Percentiles rank a stretch among this genome's conserved stretches.
Conservation (phyloP, 1,140 invertebrate genomes). For the Drosophila persimilis region DNA sequence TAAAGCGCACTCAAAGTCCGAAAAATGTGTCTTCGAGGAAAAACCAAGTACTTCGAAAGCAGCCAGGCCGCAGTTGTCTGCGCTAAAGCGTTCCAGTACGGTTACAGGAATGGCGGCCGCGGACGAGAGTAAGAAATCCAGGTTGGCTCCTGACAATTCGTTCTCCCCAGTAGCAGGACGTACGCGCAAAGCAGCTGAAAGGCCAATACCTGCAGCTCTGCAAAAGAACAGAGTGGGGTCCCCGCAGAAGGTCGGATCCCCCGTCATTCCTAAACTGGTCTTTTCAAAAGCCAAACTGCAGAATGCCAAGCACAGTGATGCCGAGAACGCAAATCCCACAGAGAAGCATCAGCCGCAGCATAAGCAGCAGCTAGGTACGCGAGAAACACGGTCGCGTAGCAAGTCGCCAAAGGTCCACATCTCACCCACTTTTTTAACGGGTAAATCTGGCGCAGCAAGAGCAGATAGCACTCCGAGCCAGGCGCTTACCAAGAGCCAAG, state of each 20-base stretch:
- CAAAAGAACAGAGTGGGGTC: neutral
- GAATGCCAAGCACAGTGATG: conserved; percentile 42
- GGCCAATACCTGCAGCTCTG: neutral
- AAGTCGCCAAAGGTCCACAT: conserved; percentile 74
- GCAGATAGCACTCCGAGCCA: neutral
- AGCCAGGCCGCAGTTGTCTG: conserved; percentile 32
- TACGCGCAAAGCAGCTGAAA: conserved; percentile 44
- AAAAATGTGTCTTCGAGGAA: conserved; percentile 5
- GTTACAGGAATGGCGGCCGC: conserved; percentile 1
- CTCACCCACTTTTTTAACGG: conserved; percentile 55
- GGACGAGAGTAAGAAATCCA: conserved; percentile 33
- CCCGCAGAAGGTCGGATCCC: conserved; percentile 51
- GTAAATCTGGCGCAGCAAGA: neutral
- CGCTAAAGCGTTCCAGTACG: conserved; percentile 37
- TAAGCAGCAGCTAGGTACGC: neutral
- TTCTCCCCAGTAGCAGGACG: conserved; percentile 57
- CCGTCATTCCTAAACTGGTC: conserved; percentile 65
- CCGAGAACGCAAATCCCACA: conserved; percentile 52
- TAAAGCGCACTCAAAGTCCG: neutral
- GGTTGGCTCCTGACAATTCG: neutral
- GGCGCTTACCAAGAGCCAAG: conserved; percentile 5
- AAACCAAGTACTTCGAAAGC: conserved; percentile 47
- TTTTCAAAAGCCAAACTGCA: conserved; percentile 39
- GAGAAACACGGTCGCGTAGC: conserved; percentile 52
- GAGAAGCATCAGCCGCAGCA: neutral